Evolutionary conservation across 2,113 vertebrate species (phyloP).

Genomic region (Neotoma lepida): DNA sequence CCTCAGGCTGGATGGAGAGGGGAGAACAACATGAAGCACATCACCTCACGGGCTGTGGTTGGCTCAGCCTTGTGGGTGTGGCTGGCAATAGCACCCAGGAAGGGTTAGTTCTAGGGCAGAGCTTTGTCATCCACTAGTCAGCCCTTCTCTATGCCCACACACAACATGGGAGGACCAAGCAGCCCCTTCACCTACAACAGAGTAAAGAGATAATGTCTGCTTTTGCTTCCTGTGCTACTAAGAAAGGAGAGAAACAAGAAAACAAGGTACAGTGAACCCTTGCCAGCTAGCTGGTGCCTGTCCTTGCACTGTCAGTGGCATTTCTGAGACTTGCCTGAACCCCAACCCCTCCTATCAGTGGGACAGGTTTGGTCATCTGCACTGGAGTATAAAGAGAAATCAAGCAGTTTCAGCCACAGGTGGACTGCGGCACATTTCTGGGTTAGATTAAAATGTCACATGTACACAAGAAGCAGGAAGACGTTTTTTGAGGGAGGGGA

Average conservation of each 20-base stretch:
- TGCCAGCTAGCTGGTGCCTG: background rate
- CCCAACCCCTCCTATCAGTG: background rate
- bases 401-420: constrained; percentile 22
- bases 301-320: background rate
- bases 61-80: no score
- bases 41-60: background rate
- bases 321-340: background rate
- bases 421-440: constrained; percentile 74
- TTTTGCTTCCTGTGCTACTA: constrained; percentile 24
- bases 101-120: constrained; percentile 72
- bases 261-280: constrained; percentile 9
- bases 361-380: constrained; percentile 59
- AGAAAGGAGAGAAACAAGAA: constrained; percentile 3
- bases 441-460: constrained; percentile 55
- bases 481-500: constrained; percentile 76
- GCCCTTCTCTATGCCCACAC: constrained; percentile 66
- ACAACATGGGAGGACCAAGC: constrained; percentile 61
- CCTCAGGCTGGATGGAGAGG: no score
- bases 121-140: constrained; percentile 67
- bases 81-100: constrained; percentile 78
- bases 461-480: constrained; percentile 60
- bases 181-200: constrained; percentile 21
- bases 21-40: background rate
- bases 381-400: background rate
- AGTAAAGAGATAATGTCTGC: background rate